Evolutionary conservation across 2,888 invertebrate genomes (phyloP).

Genomic region (Unio pictorum): DNA sequence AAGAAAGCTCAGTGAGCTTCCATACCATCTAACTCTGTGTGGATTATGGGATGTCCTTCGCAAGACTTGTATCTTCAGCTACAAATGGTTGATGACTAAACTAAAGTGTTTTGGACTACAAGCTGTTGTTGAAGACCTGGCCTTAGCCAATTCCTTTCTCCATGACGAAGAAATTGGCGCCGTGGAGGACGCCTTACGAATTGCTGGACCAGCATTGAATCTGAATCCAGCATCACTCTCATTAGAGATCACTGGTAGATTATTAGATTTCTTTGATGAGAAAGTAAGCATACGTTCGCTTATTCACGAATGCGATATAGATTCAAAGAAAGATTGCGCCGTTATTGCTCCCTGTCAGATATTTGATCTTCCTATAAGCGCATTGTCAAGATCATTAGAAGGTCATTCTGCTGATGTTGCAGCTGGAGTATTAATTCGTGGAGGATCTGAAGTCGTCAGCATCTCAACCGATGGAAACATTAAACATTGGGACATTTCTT

Average conservation of each 20-base stretch:
- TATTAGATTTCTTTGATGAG: conserved; percentile 78
- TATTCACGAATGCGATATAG: conserved; percentile 25
- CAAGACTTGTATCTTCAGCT: conserved; percentile 93
- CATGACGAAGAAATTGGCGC: conserved; percentile 81
- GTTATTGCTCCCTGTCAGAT: conserved; percentile 26
- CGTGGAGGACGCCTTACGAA: conserved; percentile 72
- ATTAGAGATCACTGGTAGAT: conserved; percentile 89
- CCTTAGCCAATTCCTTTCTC: conserved; percentile 76
- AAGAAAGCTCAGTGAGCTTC: conserved; percentile 62
- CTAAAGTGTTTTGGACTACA: conserved; percentile 95
- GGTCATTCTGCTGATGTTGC: conserved; percentile 22
- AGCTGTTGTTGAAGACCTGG: conserved; percentile 93
- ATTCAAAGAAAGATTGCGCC: conserved; percentile 18
- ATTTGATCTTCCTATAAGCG: conserved; percentile 32
- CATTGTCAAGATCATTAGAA: conserved; percentile 27
- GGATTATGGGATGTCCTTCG: conserved; percentile 85
- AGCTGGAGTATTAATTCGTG: conserved; percentile 20
- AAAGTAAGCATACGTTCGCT: conserved; percentile 20
- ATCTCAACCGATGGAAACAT: conserved; percentile 23
- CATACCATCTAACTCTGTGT: conserved; percentile 55
- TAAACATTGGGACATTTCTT: conserved; percentile 22
- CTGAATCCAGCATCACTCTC: conserved; percentile 93
- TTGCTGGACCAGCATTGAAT: conserved; percentile 81
- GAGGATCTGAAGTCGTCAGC: conserved; percentile 20
- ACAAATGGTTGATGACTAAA: conserved; percentile 96